A percentile compares a stretch with the other conserved stretches of the same genome.
These are phyloP conservation scores for Chondrilla cf. caribensis DNA, from an alignment of 37 sponge, comb jelly and placozoan species.

Conservation along the genomic window DNA sequence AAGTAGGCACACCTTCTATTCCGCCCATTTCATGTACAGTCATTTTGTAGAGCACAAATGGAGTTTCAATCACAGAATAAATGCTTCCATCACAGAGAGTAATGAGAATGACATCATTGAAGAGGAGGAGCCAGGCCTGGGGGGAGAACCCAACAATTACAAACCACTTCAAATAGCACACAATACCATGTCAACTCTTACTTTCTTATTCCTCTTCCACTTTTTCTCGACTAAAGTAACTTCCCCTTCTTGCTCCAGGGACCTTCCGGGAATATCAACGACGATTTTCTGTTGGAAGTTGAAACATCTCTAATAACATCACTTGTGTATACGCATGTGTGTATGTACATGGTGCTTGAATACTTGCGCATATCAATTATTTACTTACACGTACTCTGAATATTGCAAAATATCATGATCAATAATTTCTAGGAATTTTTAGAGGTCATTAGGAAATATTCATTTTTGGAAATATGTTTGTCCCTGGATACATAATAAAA, in stretches of 20 bases:
- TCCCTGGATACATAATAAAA: too few species aligned
- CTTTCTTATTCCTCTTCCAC: slow-evolving; percentile 57
- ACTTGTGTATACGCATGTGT: too few species aligned
- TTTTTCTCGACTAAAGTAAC: slow-evolving; percentile 44
- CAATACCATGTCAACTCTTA: not conserved
- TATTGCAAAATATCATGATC: too few species aligned
- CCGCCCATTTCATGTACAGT: slow-evolving; percentile 53
- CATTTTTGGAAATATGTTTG: too few species aligned
- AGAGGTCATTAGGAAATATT: too few species aligned
- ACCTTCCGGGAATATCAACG: slow-evolving; percentile 43
- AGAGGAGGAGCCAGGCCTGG: slow-evolving; percentile 55
- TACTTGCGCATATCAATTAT: too few species aligned
- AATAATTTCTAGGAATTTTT: too few species aligned
- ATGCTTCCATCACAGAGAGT: slow-evolving; percentile 37
- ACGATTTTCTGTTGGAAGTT: slow-evolving; percentile 5
- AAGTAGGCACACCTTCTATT: slow-evolving; percentile 12
- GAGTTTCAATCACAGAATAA: slow-evolving; percentile 35
- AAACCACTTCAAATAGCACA: too few species aligned
- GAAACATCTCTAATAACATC: too few species aligned
- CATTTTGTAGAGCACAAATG: slow-evolving; percentile 38
- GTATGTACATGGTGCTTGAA: too few species aligned
- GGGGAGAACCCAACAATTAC: not conserved
- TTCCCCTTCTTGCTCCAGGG: slow-evolving; percentile 60
- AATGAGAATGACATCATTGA: slow-evolving; percentile 66
- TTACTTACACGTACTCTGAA: too few species aligned